Base-by-base conservation (phyloP, 2,113 vertebrate species). In the Piaya cayana region DNA sequence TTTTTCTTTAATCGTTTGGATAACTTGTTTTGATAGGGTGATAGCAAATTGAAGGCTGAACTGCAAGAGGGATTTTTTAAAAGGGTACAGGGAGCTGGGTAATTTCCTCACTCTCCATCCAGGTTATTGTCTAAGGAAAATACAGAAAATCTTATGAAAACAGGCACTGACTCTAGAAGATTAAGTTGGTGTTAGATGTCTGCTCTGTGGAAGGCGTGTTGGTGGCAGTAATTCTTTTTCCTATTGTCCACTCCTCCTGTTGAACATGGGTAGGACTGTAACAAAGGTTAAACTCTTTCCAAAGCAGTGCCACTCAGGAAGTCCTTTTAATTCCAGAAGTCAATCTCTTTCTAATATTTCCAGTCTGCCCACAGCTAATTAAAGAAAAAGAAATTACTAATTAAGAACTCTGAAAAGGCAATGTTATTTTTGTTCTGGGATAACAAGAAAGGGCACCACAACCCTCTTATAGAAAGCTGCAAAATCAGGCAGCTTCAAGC, bases 201-300 rank as follows among this genome's bases (percentile, higher is more conserved):
- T 68, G n/a, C 15, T 62, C 26, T 1, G 0, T 74, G 56, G 64
- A 70, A 90, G 37, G 43, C 19, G 26, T 0, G 0, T 2, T 32
- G 15, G 5, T 58, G 39, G 9, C 2, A 9, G 18, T 27, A 63
- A 58, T 68, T 82, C 22, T 55, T 65, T 68, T 91, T 79, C 45
- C 49, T 59, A 18, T 59, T 76, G 47, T 56, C 71, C 34, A 65
- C 52, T 58, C 37, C 63, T 78, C 43, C 78, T 43, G 8, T 50
- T 55, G 29, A 50, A 39, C 50, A 55, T 12, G 16, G 9, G 13
- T 6, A 68, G 23, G 16, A 55, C 29, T 9, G 6, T 15, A 39
- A 68, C 32, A 81, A 79, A 84, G 29, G 53, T 34, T 20, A 68
- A 87, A 47, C 37, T 21, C 59, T 83, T 80, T 34, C 75, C 39